These are phyloP conservation scores for Heliconius hermathena DNA, from an alignment of 1,140 invertebrate genomes.

Conservation along the genomic window DNA sequence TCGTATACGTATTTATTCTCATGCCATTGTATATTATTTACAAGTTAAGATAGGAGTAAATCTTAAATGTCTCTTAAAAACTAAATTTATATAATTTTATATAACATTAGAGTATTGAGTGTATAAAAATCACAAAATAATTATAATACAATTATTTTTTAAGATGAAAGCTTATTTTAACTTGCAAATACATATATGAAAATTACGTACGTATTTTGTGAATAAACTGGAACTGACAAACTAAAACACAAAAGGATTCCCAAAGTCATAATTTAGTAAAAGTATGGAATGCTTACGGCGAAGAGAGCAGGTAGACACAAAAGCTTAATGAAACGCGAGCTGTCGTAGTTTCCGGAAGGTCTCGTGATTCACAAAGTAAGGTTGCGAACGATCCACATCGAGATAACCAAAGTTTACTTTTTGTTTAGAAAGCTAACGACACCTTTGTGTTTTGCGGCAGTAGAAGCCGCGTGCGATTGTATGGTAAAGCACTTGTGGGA, in stretches of 20 bases:
- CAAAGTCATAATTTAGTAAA: not conserved
- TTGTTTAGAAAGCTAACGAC: constrained; percentile 15
- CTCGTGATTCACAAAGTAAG: not conserved
- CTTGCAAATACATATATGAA: too few species aligned
- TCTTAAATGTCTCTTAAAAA: too few species aligned
- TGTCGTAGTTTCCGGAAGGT: not conserved
- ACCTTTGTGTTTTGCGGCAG: not conserved
- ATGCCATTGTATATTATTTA: too few species aligned
- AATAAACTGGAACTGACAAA: too few species aligned
- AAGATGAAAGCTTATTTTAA: too few species aligned
- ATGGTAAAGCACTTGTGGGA: not conserved
- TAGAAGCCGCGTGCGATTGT: not conserved
- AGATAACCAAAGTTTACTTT: not conserved
- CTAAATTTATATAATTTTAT: too few species aligned
- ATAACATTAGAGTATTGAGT: too few species aligned
- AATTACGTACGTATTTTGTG: too few species aligned
- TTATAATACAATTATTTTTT: too few species aligned
- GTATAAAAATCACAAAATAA: too few species aligned
- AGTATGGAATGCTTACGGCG: constrained; percentile 1
- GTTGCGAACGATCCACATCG: not conserved
- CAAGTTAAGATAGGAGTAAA: too few species aligned
- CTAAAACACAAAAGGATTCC: not conserved
- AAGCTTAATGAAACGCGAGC: not conserved
- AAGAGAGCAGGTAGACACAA: not conserved
- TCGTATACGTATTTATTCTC: too few species aligned